phyloP scores from a whole-genome alignment of 2,113 vertebrate genomes.

The Rhabdornis inornatus region DNA sequence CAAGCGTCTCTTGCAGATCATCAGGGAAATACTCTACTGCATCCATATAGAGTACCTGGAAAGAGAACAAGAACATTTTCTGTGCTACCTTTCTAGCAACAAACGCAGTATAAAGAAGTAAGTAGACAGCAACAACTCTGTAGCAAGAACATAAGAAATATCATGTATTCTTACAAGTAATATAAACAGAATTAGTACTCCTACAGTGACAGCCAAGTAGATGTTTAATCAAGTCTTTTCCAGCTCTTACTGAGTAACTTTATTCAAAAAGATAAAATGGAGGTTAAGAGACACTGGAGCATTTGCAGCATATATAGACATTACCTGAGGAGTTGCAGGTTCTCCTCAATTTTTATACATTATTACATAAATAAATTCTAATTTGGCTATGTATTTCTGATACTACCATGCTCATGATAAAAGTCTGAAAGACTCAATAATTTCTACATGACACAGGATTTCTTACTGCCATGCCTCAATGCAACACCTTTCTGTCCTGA shows the following conservation, averaged over 20 bases:
- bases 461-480: background rate
- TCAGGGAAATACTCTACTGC: constrained; percentile 84
- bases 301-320: background rate
- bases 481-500: background rate
- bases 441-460: background rate
- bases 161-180: background rate
- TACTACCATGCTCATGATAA: background rate
- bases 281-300: background rate
- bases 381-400: background rate
- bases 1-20: constrained; percentile 82
- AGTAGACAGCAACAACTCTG: background rate
- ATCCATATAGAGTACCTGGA: constrained; percentile 86
- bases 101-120: background rate
- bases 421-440: background rate
- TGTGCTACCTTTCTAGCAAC: background rate
- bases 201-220: background rate
- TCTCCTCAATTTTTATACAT: background rate
- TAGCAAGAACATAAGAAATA: background rate
- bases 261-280: background rate
- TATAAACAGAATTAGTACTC: background rate
- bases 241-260: background rate
- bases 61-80: background rate
- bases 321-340: background rate
- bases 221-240: background rate
- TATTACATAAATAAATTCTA: background rate